Conservation (phyloP, 2,797 vertebrate species). For the Labeo calbasu region DNA sequence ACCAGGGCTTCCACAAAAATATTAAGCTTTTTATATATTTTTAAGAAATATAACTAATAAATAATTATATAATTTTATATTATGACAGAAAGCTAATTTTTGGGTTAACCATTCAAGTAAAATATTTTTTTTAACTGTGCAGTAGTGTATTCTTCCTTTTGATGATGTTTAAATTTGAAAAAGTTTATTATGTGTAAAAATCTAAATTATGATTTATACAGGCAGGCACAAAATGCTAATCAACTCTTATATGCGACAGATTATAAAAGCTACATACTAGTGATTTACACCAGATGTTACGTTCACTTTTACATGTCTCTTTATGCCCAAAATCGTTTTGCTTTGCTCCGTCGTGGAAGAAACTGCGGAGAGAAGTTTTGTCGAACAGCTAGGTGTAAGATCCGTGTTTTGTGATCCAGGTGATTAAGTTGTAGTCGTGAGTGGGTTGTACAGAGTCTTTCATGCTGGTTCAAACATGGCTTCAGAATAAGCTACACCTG, state of each 20-base stretch:
- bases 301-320: neutral
- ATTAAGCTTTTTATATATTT: neutral
- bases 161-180: neutral
- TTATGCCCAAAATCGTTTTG: neutral
- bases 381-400: slow-evolving; percentile 40
- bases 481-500: slow-evolving; percentile 71
- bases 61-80: neutral
- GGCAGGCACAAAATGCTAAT: neutral
- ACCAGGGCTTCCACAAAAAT: neutral
- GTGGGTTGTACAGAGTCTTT: slow-evolving; percentile 69
- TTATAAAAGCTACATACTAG: neutral
- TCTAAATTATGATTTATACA: neutral
- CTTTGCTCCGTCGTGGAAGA: slow-evolving; percentile 3
- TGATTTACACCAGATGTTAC: neutral
- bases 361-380: slow-evolving; percentile 23
- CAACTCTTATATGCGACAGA: no score
- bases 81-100: neutral
- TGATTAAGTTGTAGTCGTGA: slow-evolving; percentile 54
- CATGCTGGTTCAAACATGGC: slow-evolving; percentile 70
- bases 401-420: slow-evolving; percentile 38
- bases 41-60: neutral
- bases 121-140: neutral
- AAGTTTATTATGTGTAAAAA: neutral
- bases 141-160: neutral
- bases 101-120: neutral